Percentiles rank a stretch among this genome's conserved stretches.
Evolutionary conservation across 1,140 invertebrate genomes (phyloP).

Genomic region (Drosophila sucinea): DNA sequence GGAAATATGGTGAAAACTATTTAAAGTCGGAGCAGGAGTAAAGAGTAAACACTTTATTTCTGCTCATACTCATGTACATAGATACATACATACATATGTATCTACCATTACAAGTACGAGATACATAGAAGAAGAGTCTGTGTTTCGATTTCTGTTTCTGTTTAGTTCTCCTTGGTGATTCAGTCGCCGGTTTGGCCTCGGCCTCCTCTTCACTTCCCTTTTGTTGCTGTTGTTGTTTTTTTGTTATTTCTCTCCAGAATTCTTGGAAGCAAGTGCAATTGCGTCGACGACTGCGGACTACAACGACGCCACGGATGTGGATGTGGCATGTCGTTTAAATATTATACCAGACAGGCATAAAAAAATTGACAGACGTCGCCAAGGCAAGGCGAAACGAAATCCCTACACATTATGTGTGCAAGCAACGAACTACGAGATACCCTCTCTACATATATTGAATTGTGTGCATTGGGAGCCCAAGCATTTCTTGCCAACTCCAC

Average conservation of each 20-base stretch:
- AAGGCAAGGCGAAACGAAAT: slow-evolving; percentile 65
- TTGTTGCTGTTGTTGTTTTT: slow-evolving; percentile 19
- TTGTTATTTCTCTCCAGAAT: slow-evolving; percentile 31
- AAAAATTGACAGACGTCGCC: slow-evolving; percentile 77
- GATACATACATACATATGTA: background rate
- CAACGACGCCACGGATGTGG: slow-evolving; percentile 64
- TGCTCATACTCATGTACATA: background rate
- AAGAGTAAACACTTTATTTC: slow-evolving; percentile 26
- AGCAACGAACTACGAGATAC: slow-evolving; percentile 45
- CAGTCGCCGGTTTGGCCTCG: slow-evolving; percentile 19
- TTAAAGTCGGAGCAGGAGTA: slow-evolving; percentile 34
- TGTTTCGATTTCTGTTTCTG: slow-evolving; percentile 8
- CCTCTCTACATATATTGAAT: background rate
- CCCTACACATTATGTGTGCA: slow-evolving; percentile 2
- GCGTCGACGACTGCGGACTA: slow-evolving; percentile 38
- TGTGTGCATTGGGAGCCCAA: too few relatives aligned
- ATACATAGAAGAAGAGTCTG: slow-evolving; percentile 26
- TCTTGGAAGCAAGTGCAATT: slow-evolving; percentile 78
- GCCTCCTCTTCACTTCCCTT: slow-evolving; percentile 18
- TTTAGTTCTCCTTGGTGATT: slow-evolving; percentile 42
- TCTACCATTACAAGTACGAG: background rate
- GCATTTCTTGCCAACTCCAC: background rate
- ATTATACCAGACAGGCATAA: slow-evolving; percentile 72
- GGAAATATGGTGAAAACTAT: slow-evolving; percentile 35
- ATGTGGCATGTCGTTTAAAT: slow-evolving; percentile 68